Evolutionary conservation across 2,888 invertebrate species (phyloP).

Genomic region (Platynereis dumerilii): DNA sequence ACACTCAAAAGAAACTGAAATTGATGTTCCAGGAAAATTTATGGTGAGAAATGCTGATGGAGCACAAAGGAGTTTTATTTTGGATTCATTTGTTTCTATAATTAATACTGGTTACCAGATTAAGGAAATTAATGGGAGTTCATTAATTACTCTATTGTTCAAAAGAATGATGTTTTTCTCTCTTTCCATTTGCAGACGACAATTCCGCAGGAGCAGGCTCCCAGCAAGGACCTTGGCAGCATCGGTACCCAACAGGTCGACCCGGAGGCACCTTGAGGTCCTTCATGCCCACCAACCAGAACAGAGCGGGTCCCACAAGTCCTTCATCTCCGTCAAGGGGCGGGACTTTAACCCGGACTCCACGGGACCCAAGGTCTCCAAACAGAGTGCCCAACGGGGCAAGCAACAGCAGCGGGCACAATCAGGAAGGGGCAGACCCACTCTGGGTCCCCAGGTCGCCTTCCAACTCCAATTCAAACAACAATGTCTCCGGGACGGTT

Average conservation of each 20-base stretch:
- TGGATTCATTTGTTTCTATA: too few species aligned
- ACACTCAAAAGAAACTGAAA: too few species aligned
- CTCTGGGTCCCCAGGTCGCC: slow-evolving; percentile 1
- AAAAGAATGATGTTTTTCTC: too few species aligned
- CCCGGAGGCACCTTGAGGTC: slow-evolving; percentile 6
- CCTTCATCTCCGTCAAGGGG: neutral
- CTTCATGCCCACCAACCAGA: slow-evolving; percentile 1
- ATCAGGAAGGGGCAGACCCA: neutral
- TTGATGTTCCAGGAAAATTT: too few species aligned
- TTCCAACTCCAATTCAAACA: neutral
- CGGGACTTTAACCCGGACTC: neutral
- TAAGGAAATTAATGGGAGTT: too few species aligned
- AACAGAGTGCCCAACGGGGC: too few species aligned
- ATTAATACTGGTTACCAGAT: too few species aligned
- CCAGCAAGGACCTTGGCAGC: slow-evolving; percentile 6
- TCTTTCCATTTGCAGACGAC: too few species aligned
- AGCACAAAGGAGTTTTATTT: too few species aligned
- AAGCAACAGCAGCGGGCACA: too few species aligned
- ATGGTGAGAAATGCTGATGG: too few species aligned
- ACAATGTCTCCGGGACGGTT: neutral
- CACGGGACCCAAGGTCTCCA: neutral
- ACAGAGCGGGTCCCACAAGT: neutral
- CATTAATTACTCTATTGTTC: too few species aligned
- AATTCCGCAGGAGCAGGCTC: neutral
- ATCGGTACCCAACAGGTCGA: slow-evolving; percentile 5